A percentile compares a stretch with the other conserved stretches of the same genome.
phyloP scores from a whole-genome alignment of 2,113 vertebrate genomes.

The Sardina pilchardus region DNA sequence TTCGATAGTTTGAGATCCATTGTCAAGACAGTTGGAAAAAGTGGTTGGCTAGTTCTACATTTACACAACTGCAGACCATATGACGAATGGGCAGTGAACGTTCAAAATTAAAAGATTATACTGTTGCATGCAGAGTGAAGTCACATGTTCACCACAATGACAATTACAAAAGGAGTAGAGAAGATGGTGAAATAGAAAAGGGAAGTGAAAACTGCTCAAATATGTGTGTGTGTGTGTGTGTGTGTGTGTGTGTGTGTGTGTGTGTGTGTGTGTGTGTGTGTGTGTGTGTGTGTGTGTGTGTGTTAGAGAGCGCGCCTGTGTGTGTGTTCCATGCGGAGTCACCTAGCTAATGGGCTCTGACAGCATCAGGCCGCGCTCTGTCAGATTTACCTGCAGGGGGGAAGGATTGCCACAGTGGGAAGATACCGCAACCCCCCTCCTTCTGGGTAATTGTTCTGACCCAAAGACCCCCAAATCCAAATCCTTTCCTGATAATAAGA shows the following conservation, averaged over 20 bases:
- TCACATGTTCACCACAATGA: background rate
- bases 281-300: constrained; percentile 12
- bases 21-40: background rate
- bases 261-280: constrained; percentile 10
- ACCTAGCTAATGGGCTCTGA: constrained; percentile 43
- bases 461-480: constrained; percentile 32
- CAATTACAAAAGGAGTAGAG: background rate
- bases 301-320: too few relatives aligned
- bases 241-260: background rate
- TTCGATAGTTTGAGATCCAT: background rate
- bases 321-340: constrained; percentile 25
- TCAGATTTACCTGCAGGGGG: constrained; percentile 47
- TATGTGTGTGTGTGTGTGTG: background rate
- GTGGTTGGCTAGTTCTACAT: background rate
- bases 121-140: background rate
- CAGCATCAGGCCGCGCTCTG: constrained; percentile 41
- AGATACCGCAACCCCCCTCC: constrained; percentile 13
- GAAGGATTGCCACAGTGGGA: constrained; percentile 11
- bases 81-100: background rate
- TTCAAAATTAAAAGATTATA: background rate
- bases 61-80: background rate
- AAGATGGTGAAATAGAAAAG: background rate
- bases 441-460: constrained; percentile 46
- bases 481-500: constrained; percentile 34
- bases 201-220: background rate